phyloP scores from a whole-genome alignment of 2,888 invertebrate genomes.

The Aporophyla nigra region DNA sequence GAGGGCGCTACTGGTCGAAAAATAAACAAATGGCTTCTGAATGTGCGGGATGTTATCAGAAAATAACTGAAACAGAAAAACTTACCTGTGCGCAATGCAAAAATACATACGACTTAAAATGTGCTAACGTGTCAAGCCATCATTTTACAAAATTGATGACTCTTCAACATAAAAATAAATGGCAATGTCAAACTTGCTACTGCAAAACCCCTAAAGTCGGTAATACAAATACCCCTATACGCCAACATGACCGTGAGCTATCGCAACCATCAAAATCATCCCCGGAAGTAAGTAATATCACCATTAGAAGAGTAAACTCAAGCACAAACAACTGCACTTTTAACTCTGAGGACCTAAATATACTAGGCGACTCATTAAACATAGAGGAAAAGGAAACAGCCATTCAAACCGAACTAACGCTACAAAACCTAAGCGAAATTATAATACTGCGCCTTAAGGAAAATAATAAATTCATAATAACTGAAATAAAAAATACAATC shows the following conservation, averaged over 20 bases:
- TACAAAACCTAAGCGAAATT: too few relatives aligned
- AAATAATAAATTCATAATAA: neutral
- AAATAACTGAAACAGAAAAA: neutral
- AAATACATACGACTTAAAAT: neutral
- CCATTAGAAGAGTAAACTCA: too few relatives aligned
- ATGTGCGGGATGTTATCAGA: neutral
- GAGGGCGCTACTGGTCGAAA: too few relatives aligned
- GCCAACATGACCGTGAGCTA: neutral
- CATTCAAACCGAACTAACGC: too few relatives aligned
- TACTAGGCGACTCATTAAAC: too few relatives aligned
- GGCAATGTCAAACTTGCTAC: conserved; percentile 1
- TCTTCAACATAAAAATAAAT: neutral
- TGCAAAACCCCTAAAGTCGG: conserved; percentile 1
- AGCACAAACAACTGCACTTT: too few relatives aligned
- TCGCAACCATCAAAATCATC: too few relatives aligned
- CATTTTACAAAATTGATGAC: conserved; percentile 5
- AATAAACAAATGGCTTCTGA: neutral
- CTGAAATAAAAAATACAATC: neutral
- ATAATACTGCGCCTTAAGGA: neutral
- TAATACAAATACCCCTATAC: neutral
- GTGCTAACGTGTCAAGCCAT: neutral
- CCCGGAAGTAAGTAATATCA: too few relatives aligned
- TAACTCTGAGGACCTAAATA: too few relatives aligned
- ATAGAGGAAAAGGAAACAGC: too few relatives aligned
- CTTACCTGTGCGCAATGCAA: neutral